Evolutionary conservation across 2,113 vertebrate species (phyloP), one percentile per base, ranked within the genome.

Genomic region (Cinclus mexicanus): DNA sequence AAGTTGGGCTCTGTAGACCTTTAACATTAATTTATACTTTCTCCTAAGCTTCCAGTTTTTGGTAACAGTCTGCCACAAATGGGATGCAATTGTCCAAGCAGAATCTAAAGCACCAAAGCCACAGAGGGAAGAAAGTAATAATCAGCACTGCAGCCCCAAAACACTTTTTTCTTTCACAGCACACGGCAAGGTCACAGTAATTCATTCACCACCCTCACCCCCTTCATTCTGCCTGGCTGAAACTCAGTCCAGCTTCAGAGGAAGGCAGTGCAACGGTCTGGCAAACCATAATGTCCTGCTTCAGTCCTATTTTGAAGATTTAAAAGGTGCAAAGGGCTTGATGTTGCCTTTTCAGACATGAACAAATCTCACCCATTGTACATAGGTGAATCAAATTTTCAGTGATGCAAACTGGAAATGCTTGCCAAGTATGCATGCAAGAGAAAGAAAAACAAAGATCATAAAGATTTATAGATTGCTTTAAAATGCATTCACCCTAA

Each of bases 391-490:
- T 74, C 94, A 88, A 80, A 83, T 90, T 87, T 85, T 89, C 75
- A 90, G 2, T 89, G 93, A 95, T 95, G 93, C 90, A 95, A 93
- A 94, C 91, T 31, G 83, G 78, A 96, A 95, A 83, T 26, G 81
- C 61, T 83, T 88, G 94, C 96, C 93, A 94, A 95, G 93, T 71
- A 79, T 56, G 84, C 74, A 72, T 9, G 74, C 78, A 84, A 75
- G 89, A 93, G 91, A 84, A 96, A 90, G 91, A 94, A 95, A 96
- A 96, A 95, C 89, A 96, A 91, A 93, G 93, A 93, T 89, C 78
- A 95, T 95, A 88, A 95, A 97, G 95, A 95, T 96, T 96, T 95
- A 97, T 96, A 89, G 96, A 72, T 95, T 93, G 93, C 81, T 95
- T 93, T 95, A 91, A 97, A 95, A 96, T 16, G 63, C 91, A 96